Evolutionary conservation across 1,140 invertebrate species (phyloP), one percentile per base, ranked within the genome.

Genomic region (Lithobius niger): DNA sequence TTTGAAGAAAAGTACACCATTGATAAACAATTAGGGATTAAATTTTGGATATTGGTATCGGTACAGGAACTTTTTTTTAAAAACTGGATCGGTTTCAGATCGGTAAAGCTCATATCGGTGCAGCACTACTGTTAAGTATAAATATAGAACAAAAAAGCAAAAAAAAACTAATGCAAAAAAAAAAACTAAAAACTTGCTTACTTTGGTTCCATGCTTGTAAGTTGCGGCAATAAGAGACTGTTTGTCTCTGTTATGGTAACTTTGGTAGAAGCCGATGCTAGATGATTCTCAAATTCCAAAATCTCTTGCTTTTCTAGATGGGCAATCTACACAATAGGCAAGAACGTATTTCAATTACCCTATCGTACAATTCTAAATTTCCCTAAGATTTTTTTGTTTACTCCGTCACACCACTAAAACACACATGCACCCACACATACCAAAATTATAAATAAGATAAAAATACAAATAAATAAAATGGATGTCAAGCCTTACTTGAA

Each of bases 211-310:
- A 96, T 80, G 10, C 83, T 75, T 54, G 83, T 87, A 1, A 90
- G 68, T 71, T 82, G 57, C 54, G 86, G 79, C 15, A 97, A 72
- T 2, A 97, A 71, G 3, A 93, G 74, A 64, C 89, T 93, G 56
- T 83, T 92, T 62, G 83, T 79, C 69, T 97, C 93, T 1, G 86
- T 96, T 57, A 97, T 91, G 19, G 86, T 81, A 18, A 83, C 78
- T 64, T 79, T 84, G 16, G 86, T 89, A 59, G 88, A 88, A 36
- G 81, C 83, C 3, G 88, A 88, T 0, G 93, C 94, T 26, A 97
- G 72, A 73, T 96, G 88, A 0, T 81, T 80, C 74, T 98, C 94
- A 71, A 96, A 94, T 70, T 94, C 85, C 0, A 97, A 66, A 59
- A 97, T 92, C 60, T 81, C 77, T 61, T 87, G 81, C 59, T 83